These are phyloP conservation scores for Ovis canadensis DNA, from an alignment of 2,113 vertebrate species.

Conservation along the genomic window DNA sequence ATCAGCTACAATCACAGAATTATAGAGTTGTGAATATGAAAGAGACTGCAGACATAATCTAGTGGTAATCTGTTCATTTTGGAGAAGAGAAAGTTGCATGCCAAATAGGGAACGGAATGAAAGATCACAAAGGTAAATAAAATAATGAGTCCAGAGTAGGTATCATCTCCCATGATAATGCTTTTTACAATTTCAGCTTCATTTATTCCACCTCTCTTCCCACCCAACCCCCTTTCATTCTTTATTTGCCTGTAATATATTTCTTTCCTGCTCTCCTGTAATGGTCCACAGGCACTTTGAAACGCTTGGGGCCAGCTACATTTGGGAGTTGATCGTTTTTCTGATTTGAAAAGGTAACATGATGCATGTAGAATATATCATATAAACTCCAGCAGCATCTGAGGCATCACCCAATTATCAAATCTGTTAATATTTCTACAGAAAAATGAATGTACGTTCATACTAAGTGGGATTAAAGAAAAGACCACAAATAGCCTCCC, in stretches of 20 bases:
- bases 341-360: not conserved
- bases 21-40: not conserved
- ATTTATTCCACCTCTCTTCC: not conserved
- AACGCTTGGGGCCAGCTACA: not conserved
- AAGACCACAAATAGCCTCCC: not conserved
- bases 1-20: not conserved
- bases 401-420: not conserved
- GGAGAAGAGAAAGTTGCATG: not conserved
- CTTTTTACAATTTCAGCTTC: not conserved
- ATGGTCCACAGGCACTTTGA: not conserved
- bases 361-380: not conserved
- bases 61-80: not conserved
- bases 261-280: not conserved
- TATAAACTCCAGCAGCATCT: not conserved
- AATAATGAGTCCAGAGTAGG: not conserved
- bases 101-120: not conserved
- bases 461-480: not conserved
- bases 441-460: not conserved
- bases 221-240: not conserved
- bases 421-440: not conserved
- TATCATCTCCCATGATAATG: not conserved
- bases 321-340: not conserved
- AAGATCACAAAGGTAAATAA: not conserved
- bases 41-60: not conserved
- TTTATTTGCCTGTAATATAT: not conserved